Conservation (phyloP, 2,888 invertebrate species). For the Ennomos erosarius region DNA sequence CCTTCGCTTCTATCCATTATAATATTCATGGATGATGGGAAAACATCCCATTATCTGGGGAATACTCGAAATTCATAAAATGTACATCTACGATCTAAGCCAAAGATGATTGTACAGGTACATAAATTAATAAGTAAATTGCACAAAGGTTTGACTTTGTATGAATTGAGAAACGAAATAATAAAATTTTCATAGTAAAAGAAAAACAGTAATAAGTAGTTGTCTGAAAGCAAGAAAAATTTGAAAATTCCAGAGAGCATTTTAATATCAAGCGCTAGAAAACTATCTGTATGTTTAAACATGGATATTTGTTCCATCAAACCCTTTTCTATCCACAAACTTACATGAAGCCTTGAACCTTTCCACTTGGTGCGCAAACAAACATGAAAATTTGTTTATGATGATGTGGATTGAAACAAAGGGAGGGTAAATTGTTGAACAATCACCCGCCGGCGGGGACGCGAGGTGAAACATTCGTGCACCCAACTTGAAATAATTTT, state of each 20-base stretch:
- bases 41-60: constrained; percentile 43
- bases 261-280: constrained; percentile 34
- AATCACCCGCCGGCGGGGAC: constrained; percentile 23
- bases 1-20: constrained; percentile 56
- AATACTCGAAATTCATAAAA: constrained; percentile 25
- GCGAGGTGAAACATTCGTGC: not conserved
- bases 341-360: constrained; percentile 32
- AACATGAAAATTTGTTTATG: constrained; percentile 45
- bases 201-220: too few species aligned
- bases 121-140: too few species aligned
- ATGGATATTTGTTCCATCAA: constrained; percentile 33
- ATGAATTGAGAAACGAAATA: too few species aligned
- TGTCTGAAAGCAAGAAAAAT: too few species aligned
- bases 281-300: constrained; percentile 36
- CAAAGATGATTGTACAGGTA: not conserved
- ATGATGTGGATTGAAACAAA: constrained; percentile 43
- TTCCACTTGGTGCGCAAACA: constrained; percentile 37
- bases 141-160: too few species aligned
- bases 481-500: not conserved
- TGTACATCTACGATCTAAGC: constrained; percentile 7
- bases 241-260: constrained; percentile 11
- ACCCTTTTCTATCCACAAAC: constrained; percentile 35
- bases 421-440: constrained; percentile 30
- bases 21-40: constrained; percentile 61
- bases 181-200: too few species aligned